Evolutionary conservation across 2,888 invertebrate species (phyloP).

Genomic region (Actias luna): DNA sequence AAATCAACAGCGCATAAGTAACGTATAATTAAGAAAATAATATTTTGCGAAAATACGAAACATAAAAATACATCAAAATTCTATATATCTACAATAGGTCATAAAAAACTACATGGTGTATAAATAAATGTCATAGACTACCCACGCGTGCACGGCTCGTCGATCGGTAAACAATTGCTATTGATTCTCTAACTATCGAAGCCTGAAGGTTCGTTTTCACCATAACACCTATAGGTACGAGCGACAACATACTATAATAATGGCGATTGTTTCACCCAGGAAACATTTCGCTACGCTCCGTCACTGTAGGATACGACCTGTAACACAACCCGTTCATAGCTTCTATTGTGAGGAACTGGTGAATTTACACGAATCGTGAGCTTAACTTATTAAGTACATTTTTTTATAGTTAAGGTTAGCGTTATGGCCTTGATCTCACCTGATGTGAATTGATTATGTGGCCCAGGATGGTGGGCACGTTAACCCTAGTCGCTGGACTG

Average conservation of each 20-base stretch:
- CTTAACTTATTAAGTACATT: background rate
- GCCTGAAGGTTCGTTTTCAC: constrained; percentile 78
- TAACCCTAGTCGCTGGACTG: too few species aligned
- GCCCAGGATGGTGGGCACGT: too few species aligned
- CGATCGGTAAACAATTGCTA: constrained; percentile 66
- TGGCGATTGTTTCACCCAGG: constrained; percentile 73
- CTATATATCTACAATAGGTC: background rate
- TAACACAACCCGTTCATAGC: constrained; percentile 42
- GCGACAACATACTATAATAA: constrained; percentile 49
- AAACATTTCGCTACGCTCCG: constrained; percentile 70
- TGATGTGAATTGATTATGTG: too few species aligned
- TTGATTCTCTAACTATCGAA: constrained; percentile 67
- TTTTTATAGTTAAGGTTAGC: too few species aligned
- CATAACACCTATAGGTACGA: constrained; percentile 38
- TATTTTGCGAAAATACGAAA: background rate
- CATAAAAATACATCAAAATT: background rate
- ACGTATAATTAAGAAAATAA: background rate
- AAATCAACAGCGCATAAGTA: background rate
- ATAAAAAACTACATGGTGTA: background rate
- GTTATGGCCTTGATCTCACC: too few species aligned
- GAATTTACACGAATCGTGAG: background rate
- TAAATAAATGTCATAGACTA: background rate
- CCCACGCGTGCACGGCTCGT: constrained; percentile 37
- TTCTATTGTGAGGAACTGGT: constrained; percentile 21
- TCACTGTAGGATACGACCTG: constrained; percentile 52